A percentile compares a stretch with the other conserved stretches of the same genome.
These are phyloP conservation scores for Manacus vitellinus DNA, from an alignment of 2,113 vertebrate species.

Conservation along the genomic window DNA sequence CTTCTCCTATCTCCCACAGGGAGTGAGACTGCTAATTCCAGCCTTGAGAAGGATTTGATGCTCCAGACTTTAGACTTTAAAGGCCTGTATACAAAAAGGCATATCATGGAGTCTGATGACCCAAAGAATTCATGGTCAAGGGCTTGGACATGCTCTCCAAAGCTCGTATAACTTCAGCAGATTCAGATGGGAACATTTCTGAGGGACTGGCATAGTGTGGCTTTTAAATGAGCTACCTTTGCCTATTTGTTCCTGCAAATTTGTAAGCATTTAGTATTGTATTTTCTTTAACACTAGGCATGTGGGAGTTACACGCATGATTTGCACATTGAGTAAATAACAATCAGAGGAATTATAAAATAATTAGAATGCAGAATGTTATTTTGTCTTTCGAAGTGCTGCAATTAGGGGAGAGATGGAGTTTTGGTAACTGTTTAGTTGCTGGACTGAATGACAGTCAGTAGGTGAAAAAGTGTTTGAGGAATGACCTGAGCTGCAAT, in stretches of 20 bases:
- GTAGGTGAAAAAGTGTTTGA: neutral
- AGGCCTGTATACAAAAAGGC: neutral
- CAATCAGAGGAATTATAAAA: slow-evolving; percentile 23
- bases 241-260: neutral
- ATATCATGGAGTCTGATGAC: neutral
- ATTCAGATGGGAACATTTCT: neutral
- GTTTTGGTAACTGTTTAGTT: slow-evolving; percentile 15
- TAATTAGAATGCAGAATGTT: neutral
- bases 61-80: neutral
- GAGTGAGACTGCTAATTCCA: neutral
- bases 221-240: neutral
- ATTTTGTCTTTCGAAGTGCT: slow-evolving; percentile 18
- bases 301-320: neutral
- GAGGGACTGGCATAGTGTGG: neutral
- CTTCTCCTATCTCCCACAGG: neutral
- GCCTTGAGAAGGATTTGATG: neutral
- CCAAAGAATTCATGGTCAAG: neutral
- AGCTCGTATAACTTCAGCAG: neutral
- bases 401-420: neutral
- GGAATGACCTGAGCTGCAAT: neutral
- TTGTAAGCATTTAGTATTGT: neutral
- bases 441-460: slow-evolving; percentile 18
- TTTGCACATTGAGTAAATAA: neutral
- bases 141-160: neutral
- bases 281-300: neutral